Base-by-base conservation (phyloP, 53 echinoderm and acorn worm genomes). In the Apostichopus leukothele region DNA sequence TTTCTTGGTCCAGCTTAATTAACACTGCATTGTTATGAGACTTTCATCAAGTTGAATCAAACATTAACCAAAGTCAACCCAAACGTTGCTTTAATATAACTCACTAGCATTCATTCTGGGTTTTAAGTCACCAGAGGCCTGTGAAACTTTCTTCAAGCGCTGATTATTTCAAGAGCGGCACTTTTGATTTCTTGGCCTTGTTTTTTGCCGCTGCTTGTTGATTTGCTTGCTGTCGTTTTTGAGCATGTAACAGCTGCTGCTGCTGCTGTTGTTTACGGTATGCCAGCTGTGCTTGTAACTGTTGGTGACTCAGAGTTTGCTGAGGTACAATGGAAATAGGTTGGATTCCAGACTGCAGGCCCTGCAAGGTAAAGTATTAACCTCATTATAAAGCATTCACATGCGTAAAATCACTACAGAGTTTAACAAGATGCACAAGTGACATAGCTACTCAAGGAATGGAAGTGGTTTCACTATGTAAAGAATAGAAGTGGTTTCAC, bases 201-300 rank as follows among this genome's bases (percentile, higher is more conserved):
- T 22, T 81, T 21, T 81, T 81, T 8, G 86, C 73, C 7, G 86
- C 67, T 14, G 67, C 67, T 78, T 78, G 78, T 18, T 26, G 23
- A 14, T 51, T 73, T 76, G 91, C 90, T 55, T 90, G 90, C 57
- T 90, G 92, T 88, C 74, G 96, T 87, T 92, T 91, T 50, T 90
- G 90, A 7, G 79, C 57, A 57, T 88, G 91, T 7, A 74, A 87
- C 51, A 91, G 95, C 66, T 95, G 96, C 88, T 94, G 92, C 20
- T 93, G 91, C 79, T 92, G 94, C 20, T 91, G 91, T 51, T 90
- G 90, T 50, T 89, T 89, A 53, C 92, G 92, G 53, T 83, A 89
- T 66, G 89, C 90, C 20, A 89, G 79, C 12, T 95, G 93, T 75
- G 87, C 89, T 57, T 85, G 87, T 79, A 88, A 89, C 13, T 92